Conservation (phyloP, 1,140 invertebrate species). For the Drosophila parabipectinata region DNA sequence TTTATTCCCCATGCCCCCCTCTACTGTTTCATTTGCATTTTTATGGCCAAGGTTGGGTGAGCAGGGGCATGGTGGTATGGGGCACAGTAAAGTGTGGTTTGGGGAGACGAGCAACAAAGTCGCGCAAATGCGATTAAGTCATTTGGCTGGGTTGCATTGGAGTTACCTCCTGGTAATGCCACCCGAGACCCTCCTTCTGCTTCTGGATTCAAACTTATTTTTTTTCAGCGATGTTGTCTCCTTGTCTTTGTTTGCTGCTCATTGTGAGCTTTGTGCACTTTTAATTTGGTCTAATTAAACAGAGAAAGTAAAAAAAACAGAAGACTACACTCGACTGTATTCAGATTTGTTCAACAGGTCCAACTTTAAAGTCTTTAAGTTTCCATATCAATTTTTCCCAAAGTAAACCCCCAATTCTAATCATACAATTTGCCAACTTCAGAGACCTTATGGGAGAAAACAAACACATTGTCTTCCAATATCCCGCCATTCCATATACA, state of each 20-base stretch:
- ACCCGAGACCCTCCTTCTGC: background rate
- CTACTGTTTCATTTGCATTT: slow-evolving; percentile 73
- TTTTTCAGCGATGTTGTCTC: slow-evolving; percentile 6
- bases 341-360: slow-evolving; percentile 34
- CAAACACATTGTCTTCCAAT: slow-evolving; percentile 42
- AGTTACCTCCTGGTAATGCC: slow-evolving; percentile 17
- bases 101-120: slow-evolving; percentile 59
- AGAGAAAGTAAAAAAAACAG: slow-evolving; percentile 51
- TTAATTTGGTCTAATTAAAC: slow-evolving; percentile 78
- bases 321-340: slow-evolving; percentile 15
- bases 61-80: background rate
- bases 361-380: background rate
- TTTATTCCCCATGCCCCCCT: background rate
- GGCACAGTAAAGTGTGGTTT: background rate
- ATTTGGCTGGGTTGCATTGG: slow-evolving; percentile 55
- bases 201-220: background rate
- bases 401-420: background rate
- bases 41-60: slow-evolving; percentile 54
- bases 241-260: slow-evolving; percentile 29
- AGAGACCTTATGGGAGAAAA: slow-evolving; percentile 1
- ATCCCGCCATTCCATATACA: slow-evolving; percentile 53
- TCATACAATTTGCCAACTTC: background rate
- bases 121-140: slow-evolving; percentile 76
- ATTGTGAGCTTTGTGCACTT: slow-evolving; percentile 60
- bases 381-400: background rate